Evolutionary conservation across 2,797 vertebrate species (phyloP), one percentile per base, ranked within the genome.

Genomic region (Danio kyathit): DNA sequence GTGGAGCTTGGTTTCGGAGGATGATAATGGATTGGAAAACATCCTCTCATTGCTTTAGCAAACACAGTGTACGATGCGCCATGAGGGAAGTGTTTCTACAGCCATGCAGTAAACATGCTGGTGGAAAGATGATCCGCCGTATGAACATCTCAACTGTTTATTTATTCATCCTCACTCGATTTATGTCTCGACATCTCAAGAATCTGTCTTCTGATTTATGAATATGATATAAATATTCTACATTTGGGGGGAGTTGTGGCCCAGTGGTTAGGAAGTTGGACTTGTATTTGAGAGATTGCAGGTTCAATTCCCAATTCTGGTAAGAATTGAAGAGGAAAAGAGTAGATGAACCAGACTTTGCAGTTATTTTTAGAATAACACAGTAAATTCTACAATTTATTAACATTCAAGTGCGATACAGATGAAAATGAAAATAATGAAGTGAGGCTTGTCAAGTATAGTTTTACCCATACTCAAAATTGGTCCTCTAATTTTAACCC

Each of bases 11-110:
- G 80, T 86, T 84, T 79, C n/a, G 21, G 78, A 52, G 44, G 84
- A 87, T 90, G 89, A 90, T 87, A 84, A 89, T 86, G 91, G 80
- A 46, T 49, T 67, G 83, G 81, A 85, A 86, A 85, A 85, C 4
- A 40, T 75, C 83, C 85, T 66, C 7, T 63, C 81, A 65, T 46
- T 67, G 57, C 57, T 78, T 43, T 79, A 46, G 80, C 57, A 74
- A 59, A 69, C 69, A 88, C 87, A 56, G 12, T 77, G 82, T 87
- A 81, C 73, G 79, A 49, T 65, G 69, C 67, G 21, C 72, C 64
- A 43, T 56, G 59, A 71, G 40, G 12, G 49, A 73, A 52, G 80
- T 75, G 7, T 82, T 83, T 80, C 78, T 48, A 44, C 48, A 85
- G 82, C 70, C 79, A 74, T 71, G 73, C 72, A 40, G 85, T 82